phyloP scores from a whole-genome alignment of 2,888 invertebrate genomes.

The Drosophila fungiperda region DNA sequence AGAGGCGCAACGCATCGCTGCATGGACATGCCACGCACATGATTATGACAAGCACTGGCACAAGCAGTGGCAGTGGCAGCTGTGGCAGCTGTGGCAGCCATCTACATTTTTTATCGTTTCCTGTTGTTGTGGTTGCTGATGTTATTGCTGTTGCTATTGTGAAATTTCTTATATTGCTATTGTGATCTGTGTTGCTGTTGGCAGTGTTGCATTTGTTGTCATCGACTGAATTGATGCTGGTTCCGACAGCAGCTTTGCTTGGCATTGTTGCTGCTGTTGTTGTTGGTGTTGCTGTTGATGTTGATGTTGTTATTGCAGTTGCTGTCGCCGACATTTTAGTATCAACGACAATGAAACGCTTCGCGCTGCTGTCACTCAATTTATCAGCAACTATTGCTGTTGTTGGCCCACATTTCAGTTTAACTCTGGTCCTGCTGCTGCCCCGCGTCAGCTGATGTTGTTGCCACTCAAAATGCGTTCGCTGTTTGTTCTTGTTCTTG shows the following conservation, averaged over 20 bases:
- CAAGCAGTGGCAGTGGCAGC: too few species aligned
- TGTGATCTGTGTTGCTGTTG: constrained; percentile 48
- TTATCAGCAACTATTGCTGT: constrained; percentile 36
- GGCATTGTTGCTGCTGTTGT: constrained; percentile 11
- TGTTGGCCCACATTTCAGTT: constrained; percentile 51
- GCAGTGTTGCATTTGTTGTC: constrained; percentile 42
- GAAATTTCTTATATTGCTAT: constrained; percentile 47
- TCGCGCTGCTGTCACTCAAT: constrained; percentile 32
- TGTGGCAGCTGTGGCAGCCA: constrained; percentile 19
- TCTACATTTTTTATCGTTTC: constrained; percentile 18
- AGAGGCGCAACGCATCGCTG: constrained; percentile 68
- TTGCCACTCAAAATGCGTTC: constrained; percentile 16
- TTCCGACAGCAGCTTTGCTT: constrained; percentile 11
- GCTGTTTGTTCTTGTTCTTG: constrained; percentile 8
- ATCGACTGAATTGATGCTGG: constrained; percentile 11
- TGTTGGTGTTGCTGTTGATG: constrained; percentile 23
- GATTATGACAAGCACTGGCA: constrained; percentile 45
- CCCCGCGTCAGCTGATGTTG: constrained; percentile 30
- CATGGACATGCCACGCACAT: constrained; percentile 48
- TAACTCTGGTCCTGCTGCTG: constrained; percentile 49
- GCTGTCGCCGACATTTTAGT: constrained; percentile 31
- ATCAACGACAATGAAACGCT: constrained; percentile 37
- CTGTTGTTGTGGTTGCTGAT: constrained; percentile 15
- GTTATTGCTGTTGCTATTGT: constrained; percentile 26
- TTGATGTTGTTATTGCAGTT: constrained; percentile 19